Evolutionary conservation across 1,140 invertebrate genomes (phyloP), one percentile per base, ranked within the genome.

Genomic region (Lycorma delicatula): DNA sequence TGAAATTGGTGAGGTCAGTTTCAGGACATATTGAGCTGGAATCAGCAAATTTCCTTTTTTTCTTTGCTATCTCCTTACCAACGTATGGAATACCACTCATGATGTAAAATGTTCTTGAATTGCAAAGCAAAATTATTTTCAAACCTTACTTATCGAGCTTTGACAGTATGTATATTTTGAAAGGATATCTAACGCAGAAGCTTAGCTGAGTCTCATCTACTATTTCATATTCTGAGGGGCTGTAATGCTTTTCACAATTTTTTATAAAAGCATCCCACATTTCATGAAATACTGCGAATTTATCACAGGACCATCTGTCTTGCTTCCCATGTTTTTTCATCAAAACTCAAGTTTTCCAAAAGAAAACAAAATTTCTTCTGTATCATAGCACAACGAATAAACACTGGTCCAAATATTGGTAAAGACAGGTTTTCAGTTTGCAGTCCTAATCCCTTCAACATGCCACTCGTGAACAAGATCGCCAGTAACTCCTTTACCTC

Each of bases 101-200:
- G 62, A 12, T 71, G 47, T n/a, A 58, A 62, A 61, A 64, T 69
- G n/a, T n/a, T n/a, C n/a, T n/a, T n/a, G n/a, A n/a, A n/a, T n/a
- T n/a, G n/a, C n/a, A 63, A n/a, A n/a, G n/a, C n/a, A n/a, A n/a
- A n/a, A n/a, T n/a, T 38, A 38, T 38, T 38, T 38, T 13, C 13
- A 48, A 23, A 22, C 46, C 20, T 3, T 72, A 72, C 61, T 70
- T 71, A 20, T 60, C 63, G 7, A 68, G 70, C 56, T 72, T 74
- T 34, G 22, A 55, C 23, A 22, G 46, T n/a, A n/a, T n/a, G n/a
- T n/a, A n/a, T n/a, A n/a, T 68, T 29, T 65, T 60, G 51, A 74
- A 72, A 25, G 54, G 55, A 54, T 69, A 72, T 13, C 63, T 36
- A 9, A 71, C 73, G 23, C 70, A 38, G 64, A 75, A 75, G n/a